Evolutionary conservation across 1,140 invertebrate species (phyloP), one percentile per base, ranked within the genome.

Genomic region (Oncopodura yosiiana): DNA sequence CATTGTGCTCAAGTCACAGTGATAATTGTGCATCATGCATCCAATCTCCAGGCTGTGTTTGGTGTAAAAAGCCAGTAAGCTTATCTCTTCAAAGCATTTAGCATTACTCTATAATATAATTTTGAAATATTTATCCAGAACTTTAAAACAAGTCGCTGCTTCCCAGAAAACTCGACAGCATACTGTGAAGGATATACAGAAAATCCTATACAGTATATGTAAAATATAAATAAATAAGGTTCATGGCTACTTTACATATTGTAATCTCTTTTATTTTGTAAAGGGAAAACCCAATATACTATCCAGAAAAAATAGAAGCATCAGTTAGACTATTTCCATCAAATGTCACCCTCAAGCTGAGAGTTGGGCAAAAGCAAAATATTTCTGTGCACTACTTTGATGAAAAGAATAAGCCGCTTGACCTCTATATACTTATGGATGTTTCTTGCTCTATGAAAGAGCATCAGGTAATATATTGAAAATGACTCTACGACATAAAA

Each of bases 351-450:
- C 0, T 27, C 12, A 29, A 37, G 18, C 18, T 45, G 23, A 24
- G 38, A 12, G 49, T 51, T 2, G 54, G 54, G 1, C 12, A 50
- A 56, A 23, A 27, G 16, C n/a, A 24, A 9, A 43, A 30, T 19
- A 50, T 56, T 42, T 5, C 32, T 1, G 49, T 56, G 2, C 14
- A 18, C 23, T 37, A 46, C 21, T 21, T 23, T 6, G 50, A 52
- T 27, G 36, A 21, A 21, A 32, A 43, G n/a, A 41, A 53, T 29
- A 46, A 81, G 66, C 80, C 80, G 0, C 74, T 81, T 3, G 79
- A 81, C 68, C 68, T 81, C 4, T 81, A 81, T 65, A 81, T 79
- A 61, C 66, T 81, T 0, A 80, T 81, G 78, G 79, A 81, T 64
- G 64, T 82, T 14, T 79, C 78, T 1, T 73, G 78, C 58, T 81